Base-by-base conservation (phyloP, 2,113 vertebrate species). In the Monopterus albus region DNA sequence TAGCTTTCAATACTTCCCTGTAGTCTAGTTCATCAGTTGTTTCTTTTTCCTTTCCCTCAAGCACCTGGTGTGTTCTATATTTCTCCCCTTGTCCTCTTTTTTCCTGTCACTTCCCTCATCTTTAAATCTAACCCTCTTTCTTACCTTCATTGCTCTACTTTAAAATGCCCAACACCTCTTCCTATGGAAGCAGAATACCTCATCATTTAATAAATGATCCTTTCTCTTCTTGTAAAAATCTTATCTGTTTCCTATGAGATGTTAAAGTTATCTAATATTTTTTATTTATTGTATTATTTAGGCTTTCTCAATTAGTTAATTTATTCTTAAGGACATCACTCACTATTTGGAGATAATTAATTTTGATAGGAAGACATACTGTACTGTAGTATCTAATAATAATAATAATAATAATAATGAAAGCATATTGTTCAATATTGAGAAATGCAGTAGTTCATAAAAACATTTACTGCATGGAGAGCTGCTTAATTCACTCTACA, bases 1-100 rank as follows among this genome's bases (percentile, higher is more conserved):
- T 35, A 39, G 43, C 39, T 62, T 65, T 58, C 53, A 49, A 66
- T n/a, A 33, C 53, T 70, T 76, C 57, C 66, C 33, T 46, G 39
- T 38, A 38, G 61, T 69, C 33, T 47, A 29, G 53, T 56, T 72
- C 47, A 65, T 70, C 4, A 40, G 50, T 46, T 75, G 50, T 62
- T 51, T 65, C 42, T 60, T 33, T 68, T 62, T 62, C 43, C 49
- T 57, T 72, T 62, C 45, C 66, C 67, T 17, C 1, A 1, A 78
- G 58, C 73, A 29, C 42, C 15, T 40, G 40, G 53, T 39, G 28
- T 69, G 52, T 56, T 71, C 70, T 40, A 14, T 42, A 36, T 72
- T 74, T 50, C 46, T 58, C 47, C n/a, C 7, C n/a, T 39, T 10
- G 5, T 55, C 53, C 39, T 59, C 33, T 21, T 53, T 62, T 36